phyloP scores from a whole-genome alignment of 1,140 invertebrate species.

The Drosophila simulans region DNA sequence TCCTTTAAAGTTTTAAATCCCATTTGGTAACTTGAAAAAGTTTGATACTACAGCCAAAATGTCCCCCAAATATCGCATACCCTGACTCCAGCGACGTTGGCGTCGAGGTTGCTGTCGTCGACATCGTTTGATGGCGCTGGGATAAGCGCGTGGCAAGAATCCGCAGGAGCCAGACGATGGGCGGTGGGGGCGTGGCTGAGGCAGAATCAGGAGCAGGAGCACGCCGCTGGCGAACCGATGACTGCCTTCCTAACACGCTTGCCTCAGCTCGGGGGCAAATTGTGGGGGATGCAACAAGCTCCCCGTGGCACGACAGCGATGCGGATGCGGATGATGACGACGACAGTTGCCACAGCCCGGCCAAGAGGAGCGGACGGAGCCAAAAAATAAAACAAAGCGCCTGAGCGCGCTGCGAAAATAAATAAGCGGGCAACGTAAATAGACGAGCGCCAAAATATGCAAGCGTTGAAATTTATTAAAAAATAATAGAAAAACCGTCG shows the following conservation, averaged over 20 bases:
- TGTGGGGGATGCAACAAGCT: conserved; percentile 64
- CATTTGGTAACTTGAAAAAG: no score
- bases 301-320: conserved; percentile 54
- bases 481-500: conserved; percentile 58
- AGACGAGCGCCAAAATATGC: conserved; percentile 65
- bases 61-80: conserved; percentile 14
- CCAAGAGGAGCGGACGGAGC: conserved; percentile 65
- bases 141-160: conserved; percentile 71
- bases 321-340: conserved; percentile 21
- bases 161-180: conserved; percentile 15
- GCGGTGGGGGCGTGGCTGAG: conserved; percentile 20
- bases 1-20: neutral
- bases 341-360: conserved; percentile 58
- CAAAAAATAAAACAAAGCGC: conserved; percentile 41
- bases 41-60: neutral
- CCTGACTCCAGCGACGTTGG: conserved; percentile 37
- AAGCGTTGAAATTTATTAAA: conserved; percentile 64
- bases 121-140: conserved; percentile 75
- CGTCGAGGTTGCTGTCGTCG: conserved; percentile 53
- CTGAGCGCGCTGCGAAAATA: conserved; percentile 28
- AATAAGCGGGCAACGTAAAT: conserved; percentile 42
- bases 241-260: conserved; percentile 47
- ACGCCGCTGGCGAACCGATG: conserved; percentile 73
- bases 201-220: conserved; percentile 45
- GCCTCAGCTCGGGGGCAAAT: conserved; percentile 17